Evolutionary conservation across 2,888 invertebrate genomes (phyloP), one percentile per base, ranked within the genome.

Genomic region (Drosophila atroscutellata): DNA sequence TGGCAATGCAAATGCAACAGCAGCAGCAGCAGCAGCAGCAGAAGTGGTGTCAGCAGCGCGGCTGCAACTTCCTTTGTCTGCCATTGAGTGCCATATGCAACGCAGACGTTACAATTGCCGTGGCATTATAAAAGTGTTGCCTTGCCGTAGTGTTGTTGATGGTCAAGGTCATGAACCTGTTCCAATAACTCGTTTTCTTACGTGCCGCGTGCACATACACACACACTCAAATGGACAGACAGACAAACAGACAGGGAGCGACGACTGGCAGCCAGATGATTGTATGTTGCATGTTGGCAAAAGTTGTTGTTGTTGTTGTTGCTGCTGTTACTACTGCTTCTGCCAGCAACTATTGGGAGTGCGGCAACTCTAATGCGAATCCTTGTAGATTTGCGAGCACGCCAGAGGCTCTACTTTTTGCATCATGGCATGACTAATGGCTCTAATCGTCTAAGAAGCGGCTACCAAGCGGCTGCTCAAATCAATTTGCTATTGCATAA

Each of bases 161-260:
- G 91, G 91, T 91, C 91, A 91, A 91, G 91, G 91, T 91, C 91
- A 91, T 91, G 91, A 91, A 91, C 91, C 91, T 91, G 91, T 91
- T 91, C 85, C 90, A 89, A 90, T 90, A 90, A 90, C 89, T 91
- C 79, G 89, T 90, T 90, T 78, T 89, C 83, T 90, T 86, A 90
- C 83, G 86, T 90, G 90, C 90, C 85, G 68, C 85, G 56, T 60
- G 50, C 70, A 71, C 62, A 69, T n/a, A 45, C 45, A 20, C 13
- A 26, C 26, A 63, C 20, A 47, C 51, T 64, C 47, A 37, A 47
- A 64, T 39, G 28, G 49, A 64, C 59, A 28, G 24, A 63, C 42
- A 28, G 72, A 64, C 67, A 36, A 69, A 47, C 61, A 65, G 66
- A 64, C 60, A 55, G 59, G 63, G 50, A 34, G 45, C 64, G 62